Evolutionary conservation across 2,888 invertebrate genomes (phyloP).

Genomic region (Heliconius sara): DNA sequence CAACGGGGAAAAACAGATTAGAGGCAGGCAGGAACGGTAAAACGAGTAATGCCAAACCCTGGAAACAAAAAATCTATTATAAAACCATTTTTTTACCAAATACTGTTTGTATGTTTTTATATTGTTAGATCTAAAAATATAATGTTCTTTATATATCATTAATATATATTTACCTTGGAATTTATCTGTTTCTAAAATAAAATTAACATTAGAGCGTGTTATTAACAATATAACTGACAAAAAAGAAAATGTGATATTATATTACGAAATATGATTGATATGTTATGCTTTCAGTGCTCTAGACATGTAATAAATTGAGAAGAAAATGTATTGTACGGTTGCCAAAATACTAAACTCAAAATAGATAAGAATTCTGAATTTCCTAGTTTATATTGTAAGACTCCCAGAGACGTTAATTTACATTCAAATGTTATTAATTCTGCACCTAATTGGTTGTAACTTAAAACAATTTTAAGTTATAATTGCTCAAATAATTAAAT

Average conservation of each 20-base stretch:
- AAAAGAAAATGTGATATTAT: constrained; percentile 35
- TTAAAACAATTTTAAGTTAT: neutral
- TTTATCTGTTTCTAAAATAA: neutral
- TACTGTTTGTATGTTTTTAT: neutral
- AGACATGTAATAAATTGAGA: constrained; percentile 9
- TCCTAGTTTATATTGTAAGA: neutral
- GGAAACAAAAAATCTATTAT: constrained; percentile 58
- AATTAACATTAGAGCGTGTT: neutral
- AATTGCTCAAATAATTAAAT: neutral
- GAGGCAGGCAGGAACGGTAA: constrained; percentile 98
- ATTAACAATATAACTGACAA: neutral
- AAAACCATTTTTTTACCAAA: neutral
- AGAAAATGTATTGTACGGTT: neutral
- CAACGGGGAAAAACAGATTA: constrained; percentile 98
- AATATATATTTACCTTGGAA: neutral
- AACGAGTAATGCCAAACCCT: constrained; percentile 93
- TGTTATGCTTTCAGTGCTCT: constrained; percentile 8
- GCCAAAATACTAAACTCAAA: constrained; percentile 3
- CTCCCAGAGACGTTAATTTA: neutral
- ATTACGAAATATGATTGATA: constrained; percentile 11
- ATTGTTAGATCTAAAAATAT: neutral
- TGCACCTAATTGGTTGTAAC: neutral
- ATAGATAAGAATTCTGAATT: neutral
- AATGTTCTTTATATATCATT: neutral
- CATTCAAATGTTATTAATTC: neutral